phyloP scores from a whole-genome alignment of 1,140 invertebrate genomes.

The Lepidurus apus region DNA sequence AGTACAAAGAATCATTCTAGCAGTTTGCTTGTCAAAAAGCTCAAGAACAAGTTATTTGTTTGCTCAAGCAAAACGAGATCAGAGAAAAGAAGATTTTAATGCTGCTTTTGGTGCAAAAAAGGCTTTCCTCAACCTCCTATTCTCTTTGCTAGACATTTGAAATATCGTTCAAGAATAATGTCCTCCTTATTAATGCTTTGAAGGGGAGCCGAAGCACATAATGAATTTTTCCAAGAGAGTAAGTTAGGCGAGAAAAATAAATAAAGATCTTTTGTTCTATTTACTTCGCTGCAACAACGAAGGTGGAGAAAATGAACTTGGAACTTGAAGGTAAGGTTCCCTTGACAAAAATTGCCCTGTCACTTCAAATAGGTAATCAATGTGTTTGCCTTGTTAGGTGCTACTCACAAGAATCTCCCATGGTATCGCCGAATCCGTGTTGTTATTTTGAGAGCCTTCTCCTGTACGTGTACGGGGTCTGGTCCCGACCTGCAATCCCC shows the following conservation, averaged over 20 bases:
- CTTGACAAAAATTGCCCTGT: not conserved
- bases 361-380: not conserved
- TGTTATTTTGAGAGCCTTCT: constrained; percentile 27
- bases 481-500: constrained; percentile 33
- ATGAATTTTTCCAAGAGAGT: not conserved
- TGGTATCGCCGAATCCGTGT: constrained; percentile 32
- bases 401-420: constrained; percentile 4
- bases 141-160: too few relatives aligned
- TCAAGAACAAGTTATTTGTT: too few relatives aligned
- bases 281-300: not conserved
- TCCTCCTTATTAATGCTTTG: not conserved
- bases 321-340: not conserved
- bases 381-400: not conserved
- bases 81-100: too few relatives aligned
- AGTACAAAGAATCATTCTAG: too few relatives aligned
- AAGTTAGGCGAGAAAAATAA: not conserved
- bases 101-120: too few relatives aligned
- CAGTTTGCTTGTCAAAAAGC: too few relatives aligned
- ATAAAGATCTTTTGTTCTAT: not conserved
- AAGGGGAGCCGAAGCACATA: not conserved
- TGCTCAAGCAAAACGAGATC: too few relatives aligned
- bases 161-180: too few relatives aligned
- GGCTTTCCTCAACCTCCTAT: too few relatives aligned
- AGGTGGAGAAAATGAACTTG: constrained; percentile 2
- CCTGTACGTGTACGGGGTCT: constrained; percentile 30